Conservation (phyloP, 2,888 invertebrate species). For the Cephus rjabovi region DNA sequence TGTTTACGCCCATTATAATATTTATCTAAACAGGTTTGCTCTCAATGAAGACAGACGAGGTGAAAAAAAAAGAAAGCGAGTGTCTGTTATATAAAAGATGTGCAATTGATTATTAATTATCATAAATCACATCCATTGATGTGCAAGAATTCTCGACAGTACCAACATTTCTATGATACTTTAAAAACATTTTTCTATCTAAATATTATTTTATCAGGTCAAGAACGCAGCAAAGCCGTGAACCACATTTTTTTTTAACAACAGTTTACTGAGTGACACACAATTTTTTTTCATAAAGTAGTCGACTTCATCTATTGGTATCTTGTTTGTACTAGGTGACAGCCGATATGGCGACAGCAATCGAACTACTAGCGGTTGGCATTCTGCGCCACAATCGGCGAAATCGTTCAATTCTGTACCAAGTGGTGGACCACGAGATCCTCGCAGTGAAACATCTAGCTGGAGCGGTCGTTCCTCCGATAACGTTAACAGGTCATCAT, state of each 20-base stretch:
- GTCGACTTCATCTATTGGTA: background rate
- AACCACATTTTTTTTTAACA: background rate
- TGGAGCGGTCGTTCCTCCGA: slow-evolving; percentile 64
- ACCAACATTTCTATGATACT: background rate
- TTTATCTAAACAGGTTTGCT: background rate
- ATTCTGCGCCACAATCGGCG: slow-evolving; percentile 59
- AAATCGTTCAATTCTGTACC: slow-evolving; percentile 62
- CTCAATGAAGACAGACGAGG: background rate
- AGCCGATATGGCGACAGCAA: slow-evolving; percentile 62
- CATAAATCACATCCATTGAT: background rate
- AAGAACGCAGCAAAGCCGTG: background rate
- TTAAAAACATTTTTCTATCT: background rate
- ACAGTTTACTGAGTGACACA: background rate
- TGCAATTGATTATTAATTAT: too few species aligned
- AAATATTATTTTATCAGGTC: background rate
- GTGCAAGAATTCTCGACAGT: background rate
- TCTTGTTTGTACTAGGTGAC: slow-evolving; percentile 46
- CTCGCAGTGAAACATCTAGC: slow-evolving; percentile 56
- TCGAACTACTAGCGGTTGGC: slow-evolving; percentile 61
- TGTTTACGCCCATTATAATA: background rate
- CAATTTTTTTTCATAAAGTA: background rate
- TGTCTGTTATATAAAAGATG: slow-evolving; percentile 23
- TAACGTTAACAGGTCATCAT: slow-evolving; percentile 55
- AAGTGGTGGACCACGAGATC: slow-evolving; percentile 57
- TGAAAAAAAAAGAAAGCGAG: background rate